phyloP scores from a whole-genome alignment of 1,140 invertebrate genomes.

The Diorhabda carinulata region DNA sequence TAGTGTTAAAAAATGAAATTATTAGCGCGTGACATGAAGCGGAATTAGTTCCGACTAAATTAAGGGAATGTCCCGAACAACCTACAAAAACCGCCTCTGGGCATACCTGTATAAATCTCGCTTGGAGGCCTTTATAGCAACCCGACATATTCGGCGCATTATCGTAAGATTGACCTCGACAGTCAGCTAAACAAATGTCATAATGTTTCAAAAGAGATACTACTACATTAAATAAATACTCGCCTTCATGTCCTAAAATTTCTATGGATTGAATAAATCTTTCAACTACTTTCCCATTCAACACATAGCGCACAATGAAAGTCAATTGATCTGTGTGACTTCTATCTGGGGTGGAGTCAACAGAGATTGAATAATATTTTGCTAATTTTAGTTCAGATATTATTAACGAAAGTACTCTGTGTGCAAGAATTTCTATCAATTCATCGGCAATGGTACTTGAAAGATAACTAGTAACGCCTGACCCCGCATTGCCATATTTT shows the following conservation, averaged over 20 bases:
- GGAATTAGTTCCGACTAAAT: neutral
- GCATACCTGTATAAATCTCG: constrained; percentile 33
- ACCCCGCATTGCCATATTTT: no score
- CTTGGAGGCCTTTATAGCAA: constrained; percentile 36
- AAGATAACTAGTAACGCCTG: no score
- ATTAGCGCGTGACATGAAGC: no score
- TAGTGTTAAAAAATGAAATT: no score
- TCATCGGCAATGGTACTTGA: no score
- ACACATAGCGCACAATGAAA: neutral
- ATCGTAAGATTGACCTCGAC: constrained; percentile 20
- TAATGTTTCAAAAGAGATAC: no score
- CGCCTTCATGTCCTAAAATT: no score
- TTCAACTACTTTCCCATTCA: neutral
- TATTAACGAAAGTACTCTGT: no score
- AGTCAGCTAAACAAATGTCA: neutral
- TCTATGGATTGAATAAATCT: neutral
- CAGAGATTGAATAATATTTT: neutral
- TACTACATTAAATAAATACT: no score
- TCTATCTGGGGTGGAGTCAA: neutral
- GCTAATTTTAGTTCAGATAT: no score
- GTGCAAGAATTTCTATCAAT: no score
- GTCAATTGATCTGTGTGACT: neutral
- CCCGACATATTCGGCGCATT: constrained; percentile 15
- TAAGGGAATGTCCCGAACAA: constrained; percentile 25
- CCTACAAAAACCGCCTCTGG: constrained; percentile 31